phyloP scores from a whole-genome alignment of 2,797 vertebrate genomes.

The Apogon talboti region DNA sequence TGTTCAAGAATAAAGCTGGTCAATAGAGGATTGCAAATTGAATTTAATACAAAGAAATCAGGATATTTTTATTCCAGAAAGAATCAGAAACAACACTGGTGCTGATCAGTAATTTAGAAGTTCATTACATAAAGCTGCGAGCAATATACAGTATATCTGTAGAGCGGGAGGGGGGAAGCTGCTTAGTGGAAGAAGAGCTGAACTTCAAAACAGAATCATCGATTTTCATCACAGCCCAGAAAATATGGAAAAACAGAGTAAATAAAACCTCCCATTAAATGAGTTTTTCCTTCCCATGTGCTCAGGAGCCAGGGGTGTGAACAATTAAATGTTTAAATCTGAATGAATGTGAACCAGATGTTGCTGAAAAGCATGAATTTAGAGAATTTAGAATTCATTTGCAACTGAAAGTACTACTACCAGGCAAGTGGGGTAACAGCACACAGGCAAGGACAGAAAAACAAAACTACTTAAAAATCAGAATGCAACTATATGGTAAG shows the following conservation, averaged over 20 bases:
- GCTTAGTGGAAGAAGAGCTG: background rate
- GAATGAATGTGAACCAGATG: no score
- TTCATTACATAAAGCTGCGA: no score
- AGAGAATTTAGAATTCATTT: background rate
- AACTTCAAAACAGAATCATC: background rate
- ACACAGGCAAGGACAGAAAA: background rate
- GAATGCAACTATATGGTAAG: background rate
- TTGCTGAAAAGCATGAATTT: background rate
- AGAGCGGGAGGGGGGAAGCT: background rate
- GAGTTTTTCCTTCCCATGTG: background rate
- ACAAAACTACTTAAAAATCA: background rate
- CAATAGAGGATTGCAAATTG: no score
- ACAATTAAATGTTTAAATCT: background rate
- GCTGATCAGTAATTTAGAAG: no score
- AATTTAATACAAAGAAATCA: no score
- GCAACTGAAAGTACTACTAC: constrained; percentile 15
- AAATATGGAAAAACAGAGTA: background rate
- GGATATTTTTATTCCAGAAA: no score
- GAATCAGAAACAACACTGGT: no score
- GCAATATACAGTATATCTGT: no score
- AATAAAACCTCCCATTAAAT: background rate
- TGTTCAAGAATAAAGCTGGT: no score
- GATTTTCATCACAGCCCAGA: background rate
- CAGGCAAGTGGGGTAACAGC: background rate
- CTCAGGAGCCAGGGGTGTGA: no score